These are phyloP conservation scores for Melolontha melolontha DNA, from an alignment of 2,888 invertebrate species.

Conservation along the genomic window DNA sequence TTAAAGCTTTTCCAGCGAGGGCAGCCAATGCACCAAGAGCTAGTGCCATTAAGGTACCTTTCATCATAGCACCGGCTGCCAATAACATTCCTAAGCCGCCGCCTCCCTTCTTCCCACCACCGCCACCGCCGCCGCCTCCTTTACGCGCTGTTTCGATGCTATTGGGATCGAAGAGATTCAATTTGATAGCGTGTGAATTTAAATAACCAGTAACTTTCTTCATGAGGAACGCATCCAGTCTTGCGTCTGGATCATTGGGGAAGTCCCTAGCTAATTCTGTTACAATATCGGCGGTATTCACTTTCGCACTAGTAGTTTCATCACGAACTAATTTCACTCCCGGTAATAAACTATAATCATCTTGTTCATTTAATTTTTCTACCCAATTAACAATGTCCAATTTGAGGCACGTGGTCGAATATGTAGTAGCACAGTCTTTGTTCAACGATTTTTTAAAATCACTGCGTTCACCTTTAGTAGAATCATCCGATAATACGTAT, in stretches of 20 bases:
- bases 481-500: slow-evolving; percentile 36
- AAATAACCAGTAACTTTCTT: slow-evolving; percentile 79
- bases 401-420: slow-evolving; percentile 82
- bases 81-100: slow-evolving; percentile 67
- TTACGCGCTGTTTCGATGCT: slow-evolving; percentile 67
- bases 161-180: slow-evolving; percentile 77
- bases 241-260: slow-evolving; percentile 80
- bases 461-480: slow-evolving; percentile 54
- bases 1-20: slow-evolving; percentile 85
- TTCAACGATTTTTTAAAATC: slow-evolving; percentile 62
- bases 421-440: slow-evolving; percentile 70
- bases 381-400: slow-evolving; percentile 82
- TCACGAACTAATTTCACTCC: slow-evolving; percentile 82
- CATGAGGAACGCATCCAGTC: slow-evolving; percentile 80
- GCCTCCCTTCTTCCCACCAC: slow-evolving; percentile 67
- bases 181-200: slow-evolving; percentile 78
- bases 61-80: slow-evolving; percentile 71
- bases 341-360: slow-evolving; percentile 77
- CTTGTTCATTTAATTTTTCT: slow-evolving; percentile 78
- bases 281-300: slow-evolving; percentile 76
- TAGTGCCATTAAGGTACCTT: slow-evolving; percentile 78
- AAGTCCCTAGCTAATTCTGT: slow-evolving; percentile 81
- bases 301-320: slow-evolving; percentile 68
- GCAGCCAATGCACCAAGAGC: slow-evolving; percentile 80
- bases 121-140: slow-evolving; percentile 62